Base-by-base conservation (phyloP, 2,113 vertebrate genomes). In the Epinephelus fuscoguttatus region DNA sequence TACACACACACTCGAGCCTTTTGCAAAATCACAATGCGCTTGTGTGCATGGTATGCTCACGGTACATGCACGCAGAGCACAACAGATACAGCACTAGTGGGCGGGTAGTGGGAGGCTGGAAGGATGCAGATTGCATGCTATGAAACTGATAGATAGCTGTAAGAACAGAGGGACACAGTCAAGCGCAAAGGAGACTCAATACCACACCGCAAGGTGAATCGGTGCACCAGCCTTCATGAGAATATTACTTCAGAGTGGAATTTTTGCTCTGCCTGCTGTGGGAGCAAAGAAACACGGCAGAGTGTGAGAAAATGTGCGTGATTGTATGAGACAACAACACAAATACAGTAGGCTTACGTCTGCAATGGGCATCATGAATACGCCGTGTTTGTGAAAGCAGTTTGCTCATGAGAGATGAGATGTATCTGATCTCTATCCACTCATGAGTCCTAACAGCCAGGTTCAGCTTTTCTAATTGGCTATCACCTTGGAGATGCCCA, bases 101-200 rank as follows among this genome's bases (percentile, higher is more conserved):
- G 92, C 68, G 90, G 88, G 85, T 74, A 70, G 91, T 91, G 91
- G 94, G 91, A 93, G 92, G 91, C 82, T 89, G 87, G 84, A 87
- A 75, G 83, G 88, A 94, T 92, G 90, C 86, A 91, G 93, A 94
- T 94, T 90, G 88, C 90, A 84, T 88, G 90, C 91, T 92, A 90
- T 93, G 90, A 94, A 94, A 91, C 91, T 89, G 88, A 94, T 89
- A 87, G 92, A 93, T 92, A 86, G 90, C 89, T 88, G 83, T 89
- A 90, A 89, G 89, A 90, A 88, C 76, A 88, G 83, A 87, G 87
- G 78, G 90, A 87, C 91, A 93, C 88, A 92, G 89, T 90, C 71
- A 91, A 92, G 90, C 88, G 74, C 90, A 90, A 91, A 92, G 91
- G 91, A 92, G 86, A 92, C 89, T 91, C 73, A 80, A 77, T 84